Base-by-base conservation (phyloP, 2,888 invertebrate species). In the Drosophila eohydei region DNA sequence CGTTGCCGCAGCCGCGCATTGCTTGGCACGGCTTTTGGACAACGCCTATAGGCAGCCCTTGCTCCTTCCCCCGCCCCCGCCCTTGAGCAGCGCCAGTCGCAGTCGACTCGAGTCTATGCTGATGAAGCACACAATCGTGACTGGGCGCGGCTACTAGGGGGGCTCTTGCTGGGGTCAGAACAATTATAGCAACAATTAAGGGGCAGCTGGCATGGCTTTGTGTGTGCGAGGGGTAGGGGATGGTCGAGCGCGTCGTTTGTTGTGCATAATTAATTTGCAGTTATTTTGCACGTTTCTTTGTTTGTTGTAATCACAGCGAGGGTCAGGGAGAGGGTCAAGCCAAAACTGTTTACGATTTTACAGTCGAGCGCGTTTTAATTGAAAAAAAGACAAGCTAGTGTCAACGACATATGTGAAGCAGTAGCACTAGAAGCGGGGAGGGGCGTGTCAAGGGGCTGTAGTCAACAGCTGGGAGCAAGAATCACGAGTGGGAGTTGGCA, bases 221-320 rank as follows among this genome's bases (percentile, higher is more conserved):
- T 43, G 38, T 74, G 57, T 38, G 54, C 32, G 63, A 0, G 36
- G 9, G 26, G 50, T 11, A 3, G 26, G 28, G 7, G 16, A 26
- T 32, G 41, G 34, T 16, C 61, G 16, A 52, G 48, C 30, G 44
- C 59, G 67, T 44, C 83, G 70, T 78, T 88, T 88, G 83, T 86
- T 86, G 83, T 80, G 88, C 88, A 88, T 86, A 88, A 86, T 86
- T 86, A 86, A 86, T 86, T 88, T 75, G 86, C 74, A 83, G 81
- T 80, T 83, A 77, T 78, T 80, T 76, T 68, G 78, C 64, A 78
- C 71, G 74, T 62, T 80, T 60, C 26, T 52, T 30, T 69, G 26
- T 44, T 14, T 44, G 38, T 60, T 11, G 41, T 40, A 48, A 32
- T 14, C 51, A 21, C 52, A 48, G n/a, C 3, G 48, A 11, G 28